A percentile compares a stretch with the other conserved stretches of the same genome.
These are phyloP conservation scores for Actinostola sp. DNA, from an alignment of 92 coral and sea anemone genomes.

Conservation along the genomic window DNA sequence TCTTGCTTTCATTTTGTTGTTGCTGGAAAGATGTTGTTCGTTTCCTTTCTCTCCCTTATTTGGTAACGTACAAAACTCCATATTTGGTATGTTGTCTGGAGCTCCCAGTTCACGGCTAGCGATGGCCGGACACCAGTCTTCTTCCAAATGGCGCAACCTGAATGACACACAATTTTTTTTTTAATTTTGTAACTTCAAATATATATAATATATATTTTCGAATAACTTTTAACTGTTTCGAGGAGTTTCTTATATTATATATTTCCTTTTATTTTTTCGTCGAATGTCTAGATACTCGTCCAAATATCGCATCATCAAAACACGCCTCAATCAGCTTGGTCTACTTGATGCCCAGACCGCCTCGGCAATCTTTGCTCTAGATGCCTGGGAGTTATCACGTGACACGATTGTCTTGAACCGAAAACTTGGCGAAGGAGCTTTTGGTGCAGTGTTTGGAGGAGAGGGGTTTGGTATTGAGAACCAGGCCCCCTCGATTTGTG, in stretches of 20 bases:
- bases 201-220: too few species aligned
- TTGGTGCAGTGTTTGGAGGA: constrained; percentile 87
- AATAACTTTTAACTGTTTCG: too few species aligned
- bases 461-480: constrained; percentile 63
- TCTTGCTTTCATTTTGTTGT: too few species aligned
- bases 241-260: not conserved
- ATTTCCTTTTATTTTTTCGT: not conserved
- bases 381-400: constrained; percentile 77
- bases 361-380: constrained; percentile 67
- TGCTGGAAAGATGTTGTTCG: too few species aligned
- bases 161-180: too few species aligned
- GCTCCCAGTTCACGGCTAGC: too few species aligned
- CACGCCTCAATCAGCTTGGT: constrained; percentile 76
- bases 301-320: constrained; percentile 70
- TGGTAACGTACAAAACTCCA: too few species aligned
- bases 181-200: too few species aligned
- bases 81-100: too few species aligned
- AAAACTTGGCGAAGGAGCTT: constrained; percentile 82
- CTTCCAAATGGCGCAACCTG: too few species aligned
- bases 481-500: constrained; percentile 52
- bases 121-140: too few species aligned
- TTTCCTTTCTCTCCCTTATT: too few species aligned
- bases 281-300: constrained; percentile 68
- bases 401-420: constrained; percentile 68
- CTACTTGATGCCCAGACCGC: constrained; percentile 60